Base-by-base conservation (phyloP, 2,797 vertebrate genomes). In the Enteromius anoplus region DNA sequence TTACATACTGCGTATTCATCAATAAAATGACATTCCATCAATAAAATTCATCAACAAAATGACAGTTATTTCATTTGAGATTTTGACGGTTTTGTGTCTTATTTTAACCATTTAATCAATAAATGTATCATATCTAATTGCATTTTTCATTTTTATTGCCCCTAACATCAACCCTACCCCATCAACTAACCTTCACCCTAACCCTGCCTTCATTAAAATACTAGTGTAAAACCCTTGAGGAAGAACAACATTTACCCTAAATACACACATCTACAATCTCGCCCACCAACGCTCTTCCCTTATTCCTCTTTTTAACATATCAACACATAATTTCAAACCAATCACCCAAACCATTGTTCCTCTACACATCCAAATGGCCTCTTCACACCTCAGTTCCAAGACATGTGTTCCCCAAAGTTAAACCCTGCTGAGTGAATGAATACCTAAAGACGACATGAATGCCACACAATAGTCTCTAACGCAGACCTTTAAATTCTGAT, bases 301-400 rank as follows among this genome's bases (percentile, higher is more conserved):
- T n/a, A 62, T 42, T 17, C 26, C 26, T 32, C 70, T 71, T 45
- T 3, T 68, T 76, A 17, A 55, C 84, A 75, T 53, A 55, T 45
- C n/a, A 76, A 73, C 45, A 71, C 19, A 76, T 69, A 7, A 49
- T 34, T 72, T 19, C 23, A 72, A 69, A 47, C 49, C 40, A 26
- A 42, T 66, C 42, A 42, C 17, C 42, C 45, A 79, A 58, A 10
- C 37, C 29, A 60, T 78, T 81, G 78, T 70, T 65, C 84, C 45
- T 17, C 21, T 71, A 23, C 29, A 26, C 2, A 76, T 65, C 62
- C 81, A 83, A 81, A 85, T 85, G 3, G 37, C 8, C 70, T 58
- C 60, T 88, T 86, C 80, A 81, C 83, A 85, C 72, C 81, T 81
- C 40, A 55, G 21, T 60, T 58, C 0, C 42, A 60, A 58, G 34